A percentile compares a stretch with the other conserved stretches of the same genome.
phyloP scores from a whole-genome alignment of 1,140 invertebrate species.

The Andricus grossulariae region DNA sequence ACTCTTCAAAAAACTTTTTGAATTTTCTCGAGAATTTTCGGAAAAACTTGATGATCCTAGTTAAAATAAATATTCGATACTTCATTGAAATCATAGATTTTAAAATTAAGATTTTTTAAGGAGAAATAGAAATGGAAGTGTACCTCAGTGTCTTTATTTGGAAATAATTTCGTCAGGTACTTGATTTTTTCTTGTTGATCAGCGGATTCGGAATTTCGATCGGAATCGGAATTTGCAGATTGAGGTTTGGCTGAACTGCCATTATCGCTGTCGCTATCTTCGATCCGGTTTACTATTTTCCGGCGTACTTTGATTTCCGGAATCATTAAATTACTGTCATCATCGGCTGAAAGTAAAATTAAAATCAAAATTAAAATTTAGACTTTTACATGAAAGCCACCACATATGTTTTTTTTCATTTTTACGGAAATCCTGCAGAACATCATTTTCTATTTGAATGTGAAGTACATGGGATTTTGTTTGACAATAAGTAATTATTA shows the following conservation, averaged over 20 bases:
- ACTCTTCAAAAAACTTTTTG: no score
- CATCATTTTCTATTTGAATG: background rate
- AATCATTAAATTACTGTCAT: slow-evolving; percentile 60
- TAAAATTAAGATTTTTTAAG: slow-evolving; percentile 8
- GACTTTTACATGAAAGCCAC: background rate
- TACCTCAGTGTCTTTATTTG: slow-evolving; percentile 58
- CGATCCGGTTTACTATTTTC: slow-evolving; percentile 67
- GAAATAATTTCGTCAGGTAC: slow-evolving; percentile 63
- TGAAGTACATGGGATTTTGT: background rate
- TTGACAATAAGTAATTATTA: no score
- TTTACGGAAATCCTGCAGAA: no score
- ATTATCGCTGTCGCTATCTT: slow-evolving; percentile 70
- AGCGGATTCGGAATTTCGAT: slow-evolving; percentile 54
- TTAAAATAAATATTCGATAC: slow-evolving; percentile 25
- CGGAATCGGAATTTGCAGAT: slow-evolving; percentile 44
- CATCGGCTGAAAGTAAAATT: slow-evolving; percentile 44
- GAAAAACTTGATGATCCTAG: no score
- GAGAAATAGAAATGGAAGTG: background rate
- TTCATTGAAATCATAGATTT: background rate
- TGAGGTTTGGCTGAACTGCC: slow-evolving; percentile 55
- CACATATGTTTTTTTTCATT: background rate
- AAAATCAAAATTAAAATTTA: slow-evolving; percentile 8
- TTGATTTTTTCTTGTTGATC: slow-evolving; percentile 63
- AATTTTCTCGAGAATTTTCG: no score
- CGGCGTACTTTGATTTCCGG: slow-evolving; percentile 61